These are phyloP conservation scores for Diarsia rubi DNA, from an alignment of 2,888 invertebrate genomes.

Conservation along the genomic window DNA sequence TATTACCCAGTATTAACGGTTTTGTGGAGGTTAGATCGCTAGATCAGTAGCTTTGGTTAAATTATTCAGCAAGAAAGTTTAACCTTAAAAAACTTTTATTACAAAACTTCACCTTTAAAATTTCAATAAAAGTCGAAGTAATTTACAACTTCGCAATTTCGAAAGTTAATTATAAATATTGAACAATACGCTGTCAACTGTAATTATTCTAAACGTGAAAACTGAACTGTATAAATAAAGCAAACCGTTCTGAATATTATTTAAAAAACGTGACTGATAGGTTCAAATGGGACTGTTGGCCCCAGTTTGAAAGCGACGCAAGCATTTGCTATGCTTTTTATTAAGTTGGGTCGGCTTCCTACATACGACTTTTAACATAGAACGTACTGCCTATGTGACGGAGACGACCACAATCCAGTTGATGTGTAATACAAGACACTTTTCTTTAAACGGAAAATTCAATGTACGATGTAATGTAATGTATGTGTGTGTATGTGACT, in stretches of 20 bases:
- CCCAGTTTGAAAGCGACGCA: neutral
- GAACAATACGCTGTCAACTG: slow-evolving; percentile 1
- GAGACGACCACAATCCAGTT: neutral
- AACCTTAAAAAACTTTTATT: neutral
- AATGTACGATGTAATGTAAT: too few relatives aligned
- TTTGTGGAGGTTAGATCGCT: too few relatives aligned
- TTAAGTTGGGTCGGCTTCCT: neutral
- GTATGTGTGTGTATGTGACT: too few relatives aligned
- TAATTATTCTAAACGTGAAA: neutral
- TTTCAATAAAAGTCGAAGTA: slow-evolving; percentile 13
- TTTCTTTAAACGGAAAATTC: too few relatives aligned
- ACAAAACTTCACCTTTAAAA: slow-evolving; percentile 5
- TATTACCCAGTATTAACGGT: too few relatives aligned
- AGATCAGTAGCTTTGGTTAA: neutral
- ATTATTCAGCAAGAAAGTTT: neutral
- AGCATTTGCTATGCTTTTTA: neutral
- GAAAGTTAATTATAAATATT: slow-evolving; percentile 21
- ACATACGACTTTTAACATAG: neutral
- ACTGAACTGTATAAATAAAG: neutral
- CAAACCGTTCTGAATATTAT: neutral
- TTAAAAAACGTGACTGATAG: neutral
- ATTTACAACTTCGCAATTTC: slow-evolving; percentile 6
- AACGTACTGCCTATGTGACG: neutral
- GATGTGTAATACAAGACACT: neutral
- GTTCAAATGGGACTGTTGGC: neutral